phyloP scores from a whole-genome alignment of 1,140 invertebrate genomes.

The Pollicipes pollicipes region DNA sequence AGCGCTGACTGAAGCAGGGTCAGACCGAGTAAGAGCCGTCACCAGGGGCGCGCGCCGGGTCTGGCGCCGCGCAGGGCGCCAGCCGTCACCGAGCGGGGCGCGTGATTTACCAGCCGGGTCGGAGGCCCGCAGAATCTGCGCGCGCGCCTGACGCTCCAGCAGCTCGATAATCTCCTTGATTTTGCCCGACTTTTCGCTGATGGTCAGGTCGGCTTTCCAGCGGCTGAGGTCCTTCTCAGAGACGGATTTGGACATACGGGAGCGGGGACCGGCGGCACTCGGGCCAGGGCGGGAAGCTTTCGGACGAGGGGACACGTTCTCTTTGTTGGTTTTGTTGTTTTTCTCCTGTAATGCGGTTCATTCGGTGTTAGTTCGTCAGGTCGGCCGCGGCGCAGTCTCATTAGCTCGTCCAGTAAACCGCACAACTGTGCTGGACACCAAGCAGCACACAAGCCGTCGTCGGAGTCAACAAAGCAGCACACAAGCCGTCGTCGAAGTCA shows the following conservation, averaged over 20 bases:
- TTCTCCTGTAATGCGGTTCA: background rate
- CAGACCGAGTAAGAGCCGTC: no score
- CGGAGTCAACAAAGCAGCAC: no score
- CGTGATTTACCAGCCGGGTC: background rate
- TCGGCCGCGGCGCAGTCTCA: no score
- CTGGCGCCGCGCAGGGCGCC: no score
- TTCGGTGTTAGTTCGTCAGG: background rate
- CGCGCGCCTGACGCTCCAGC: conserved; percentile 10
- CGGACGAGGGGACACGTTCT: background rate
- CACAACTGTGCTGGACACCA: no score
- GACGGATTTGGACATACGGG: background rate
- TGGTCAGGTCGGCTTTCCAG: conserved; percentile 6
- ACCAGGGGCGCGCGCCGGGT: no score
- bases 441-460: no score
- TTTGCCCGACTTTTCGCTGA: conserved; percentile 15
- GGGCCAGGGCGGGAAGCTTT: background rate
- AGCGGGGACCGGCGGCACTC: background rate
- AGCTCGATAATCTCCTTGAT: conserved; percentile 14
- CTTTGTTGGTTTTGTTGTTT: conserved; percentile 2
- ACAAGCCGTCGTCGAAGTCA: no score
- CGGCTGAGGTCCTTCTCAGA: background rate
- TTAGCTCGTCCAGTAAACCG: no score
- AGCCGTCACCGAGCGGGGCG: no score
- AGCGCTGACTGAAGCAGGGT: no score
- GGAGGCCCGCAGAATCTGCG: background rate